phyloP scores from a whole-genome alignment of 2,797 vertebrate genomes.

The Erpetoichthys calabaricus region DNA sequence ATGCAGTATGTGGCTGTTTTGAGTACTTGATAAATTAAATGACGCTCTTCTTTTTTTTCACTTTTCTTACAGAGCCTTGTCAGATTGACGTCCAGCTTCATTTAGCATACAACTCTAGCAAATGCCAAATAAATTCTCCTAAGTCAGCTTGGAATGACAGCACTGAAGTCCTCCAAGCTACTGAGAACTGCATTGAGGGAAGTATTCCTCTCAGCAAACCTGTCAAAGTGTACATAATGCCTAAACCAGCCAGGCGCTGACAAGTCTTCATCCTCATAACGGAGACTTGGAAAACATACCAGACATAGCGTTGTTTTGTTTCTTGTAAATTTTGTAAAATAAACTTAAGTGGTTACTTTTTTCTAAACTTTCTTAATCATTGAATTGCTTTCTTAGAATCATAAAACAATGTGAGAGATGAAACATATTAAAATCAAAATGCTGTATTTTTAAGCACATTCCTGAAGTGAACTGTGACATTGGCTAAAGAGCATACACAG shows the following conservation, averaged over 20 bases:
- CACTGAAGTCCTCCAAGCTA: conserved; percentile 42
- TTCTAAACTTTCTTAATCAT: no score
- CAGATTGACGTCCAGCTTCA: conserved; percentile 84
- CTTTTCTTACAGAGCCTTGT: conserved; percentile 62
- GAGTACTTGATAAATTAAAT: rapidly evolving
- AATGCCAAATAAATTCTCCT: conserved; percentile 33
- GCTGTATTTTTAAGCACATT: no score
- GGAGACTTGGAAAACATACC: no score
- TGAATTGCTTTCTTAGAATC: no score
- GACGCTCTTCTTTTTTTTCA: neutral
- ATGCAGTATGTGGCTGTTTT: no score
- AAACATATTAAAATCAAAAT: no score
- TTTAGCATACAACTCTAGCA: conserved; percentile 73
- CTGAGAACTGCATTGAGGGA: conserved; percentile 68
- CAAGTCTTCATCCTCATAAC: neutral
- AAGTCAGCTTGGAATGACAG: conserved; percentile 61
- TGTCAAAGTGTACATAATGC: conserved; percentile 91
- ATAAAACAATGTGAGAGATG: no score
- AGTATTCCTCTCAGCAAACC: conserved; percentile 85
- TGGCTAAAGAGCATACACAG: no score
- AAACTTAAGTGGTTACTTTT: no score
- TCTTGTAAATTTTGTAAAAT: no score
- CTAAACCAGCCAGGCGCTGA: conserved; percentile 81
- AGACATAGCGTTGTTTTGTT: no score
- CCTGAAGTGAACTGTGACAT: no score